Evolutionary conservation across 2,888 invertebrate genomes (phyloP), one percentile per base, ranked within the genome.

Genomic region (Boloria euphrosyne): DNA sequence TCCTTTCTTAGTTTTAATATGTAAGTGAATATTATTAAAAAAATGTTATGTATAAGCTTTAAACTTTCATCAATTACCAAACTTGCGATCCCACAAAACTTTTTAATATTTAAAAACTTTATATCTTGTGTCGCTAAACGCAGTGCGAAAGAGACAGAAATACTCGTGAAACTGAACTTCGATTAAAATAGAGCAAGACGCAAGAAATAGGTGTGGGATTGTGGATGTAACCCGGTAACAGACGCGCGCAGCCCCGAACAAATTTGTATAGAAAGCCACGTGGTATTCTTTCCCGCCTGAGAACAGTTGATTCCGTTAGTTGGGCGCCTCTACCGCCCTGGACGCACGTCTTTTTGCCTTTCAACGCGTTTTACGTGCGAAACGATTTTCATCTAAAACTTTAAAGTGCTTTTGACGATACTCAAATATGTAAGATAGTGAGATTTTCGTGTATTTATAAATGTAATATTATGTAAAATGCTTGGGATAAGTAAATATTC

Each of bases 221-320:
- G 65, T 65, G 43, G 66, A 59, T 68, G 54, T 68, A 63, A 78
- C 84, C 81, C 81, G 80, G 87, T 84, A 86, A 86, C 84, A 83
- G 82, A 84, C 86, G 78, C 72, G 76, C 74, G 72, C 74, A 73
- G 71, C 70, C 68, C 72, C 50, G 66, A 50, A 68, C 62, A 43
- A 51, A 68, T 59, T 58, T 62, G 68, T 51, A 65, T 61, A 67
- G 51, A 47, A 62, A 66, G 63, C 72, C 74, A 74, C 71, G 74
- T 74, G 74, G 73, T 62, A 55, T 53, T 62, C 59, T 70, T 75
- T 71, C 72, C 74, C 78, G 78, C 71, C 78, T 74, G 75, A 64
- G 62, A 70, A 55, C 70, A 54, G 67, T 69, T 75, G 53, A 50
- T 17, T 57, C 51, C 58, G 50, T 54, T 47, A 69, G 75, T 76